Conservation (phyloP, 2,888 invertebrate species). For the Cheiracanthium punctorium region DNA sequence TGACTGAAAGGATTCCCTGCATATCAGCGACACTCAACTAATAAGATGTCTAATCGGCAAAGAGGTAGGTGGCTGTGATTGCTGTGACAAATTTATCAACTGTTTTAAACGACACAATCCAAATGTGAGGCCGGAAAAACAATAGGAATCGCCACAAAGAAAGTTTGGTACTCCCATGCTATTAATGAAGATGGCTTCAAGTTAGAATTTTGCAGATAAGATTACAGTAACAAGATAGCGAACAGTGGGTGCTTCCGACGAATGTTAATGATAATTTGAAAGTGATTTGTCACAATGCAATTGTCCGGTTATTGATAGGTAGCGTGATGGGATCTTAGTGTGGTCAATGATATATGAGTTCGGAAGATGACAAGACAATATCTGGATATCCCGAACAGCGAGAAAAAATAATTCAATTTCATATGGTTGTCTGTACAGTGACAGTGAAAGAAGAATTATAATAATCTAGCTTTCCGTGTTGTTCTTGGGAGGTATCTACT, state of each 20-base stretch:
- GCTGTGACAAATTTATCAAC: not conserved
- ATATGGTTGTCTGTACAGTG: not conserved
- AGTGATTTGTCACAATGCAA: not conserved
- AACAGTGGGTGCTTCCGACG: not conserved
- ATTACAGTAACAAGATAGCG: not conserved
- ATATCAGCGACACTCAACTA: not conserved
- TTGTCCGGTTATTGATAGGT: not conserved
- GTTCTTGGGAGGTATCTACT: too few species aligned
- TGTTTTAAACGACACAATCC: not conserved
- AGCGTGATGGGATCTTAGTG: not conserved
- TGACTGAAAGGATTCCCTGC: not conserved
- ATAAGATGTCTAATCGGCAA: not conserved
- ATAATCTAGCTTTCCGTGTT: too few species aligned
- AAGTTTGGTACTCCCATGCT: not conserved
- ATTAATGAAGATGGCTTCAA: not conserved
- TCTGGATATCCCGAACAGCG: not conserved
- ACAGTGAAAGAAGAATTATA: not conserved
- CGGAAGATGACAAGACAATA: not conserved
- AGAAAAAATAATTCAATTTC: not conserved
- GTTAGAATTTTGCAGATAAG: not conserved
- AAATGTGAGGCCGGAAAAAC: not conserved
- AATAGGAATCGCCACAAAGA: not conserved
- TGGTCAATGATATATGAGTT: not conserved
- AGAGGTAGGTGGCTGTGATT: not conserved
- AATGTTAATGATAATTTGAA: not conserved